Percentiles rank a stretch among this genome's conserved stretches.
These are phyloP conservation scores for Calliopsis andreniformis DNA, from an alignment of 1,140 invertebrate species.

Conservation along the genomic window DNA sequence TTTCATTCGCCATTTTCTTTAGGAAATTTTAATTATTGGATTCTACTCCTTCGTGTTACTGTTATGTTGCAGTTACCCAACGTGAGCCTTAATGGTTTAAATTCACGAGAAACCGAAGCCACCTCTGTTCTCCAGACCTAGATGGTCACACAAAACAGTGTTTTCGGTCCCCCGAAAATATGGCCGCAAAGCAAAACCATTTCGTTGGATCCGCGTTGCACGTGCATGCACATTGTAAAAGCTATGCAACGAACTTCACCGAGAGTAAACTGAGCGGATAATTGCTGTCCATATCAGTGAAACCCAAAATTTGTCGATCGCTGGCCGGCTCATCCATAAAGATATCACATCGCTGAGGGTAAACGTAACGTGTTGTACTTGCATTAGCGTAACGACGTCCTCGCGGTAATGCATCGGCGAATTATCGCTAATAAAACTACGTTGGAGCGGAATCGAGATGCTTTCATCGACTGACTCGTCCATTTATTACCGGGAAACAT, in stretches of 20 bases:
- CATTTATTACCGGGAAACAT: neutral
- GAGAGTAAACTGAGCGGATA: neutral
- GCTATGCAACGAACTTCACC: neutral
- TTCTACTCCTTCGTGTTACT: too few species aligned
- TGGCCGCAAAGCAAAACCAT: neutral
- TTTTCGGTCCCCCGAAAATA: neutral
- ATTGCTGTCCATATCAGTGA: neutral
- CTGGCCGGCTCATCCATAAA: neutral
- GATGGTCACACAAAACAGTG: too few species aligned
- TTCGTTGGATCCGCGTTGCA: neutral
- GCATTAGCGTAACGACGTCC: neutral
- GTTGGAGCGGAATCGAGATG: neutral
- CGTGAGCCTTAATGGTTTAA: too few species aligned
- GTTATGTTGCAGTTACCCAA: too few species aligned
- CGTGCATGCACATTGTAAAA: neutral
- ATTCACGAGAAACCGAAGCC: too few species aligned
- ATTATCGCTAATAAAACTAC: slow-evolving; percentile 33
- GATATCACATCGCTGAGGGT: neutral
- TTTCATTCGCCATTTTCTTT: too few species aligned
- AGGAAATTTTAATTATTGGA: too few species aligned
- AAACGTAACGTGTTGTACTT: slow-evolving; percentile 11
- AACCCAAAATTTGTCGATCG: slow-evolving; percentile 28
- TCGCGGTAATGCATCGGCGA: neutral
- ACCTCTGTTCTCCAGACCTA: too few species aligned
- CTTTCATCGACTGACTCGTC: neutral